Conservation (phyloP, 2,113 vertebrate species). For the Pollimyrus isidori region DNA sequence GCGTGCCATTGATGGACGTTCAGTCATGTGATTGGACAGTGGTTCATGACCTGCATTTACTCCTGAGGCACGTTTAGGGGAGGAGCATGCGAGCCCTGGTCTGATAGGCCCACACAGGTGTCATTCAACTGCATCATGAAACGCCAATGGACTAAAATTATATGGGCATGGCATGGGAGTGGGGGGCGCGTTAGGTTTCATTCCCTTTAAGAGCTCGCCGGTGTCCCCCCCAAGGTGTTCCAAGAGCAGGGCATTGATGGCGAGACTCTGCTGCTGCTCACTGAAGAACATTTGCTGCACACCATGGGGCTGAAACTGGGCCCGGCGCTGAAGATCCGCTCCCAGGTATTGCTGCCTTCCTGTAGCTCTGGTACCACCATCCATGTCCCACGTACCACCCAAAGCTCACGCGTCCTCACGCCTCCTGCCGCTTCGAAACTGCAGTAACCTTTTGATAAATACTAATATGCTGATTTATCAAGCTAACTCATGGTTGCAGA, state of each 20-base stretch:
- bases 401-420: background rate
- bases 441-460: background rate
- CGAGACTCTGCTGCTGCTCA: conserved; percentile 88
- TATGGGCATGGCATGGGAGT: background rate
- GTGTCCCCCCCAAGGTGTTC: conserved; percentile 76
- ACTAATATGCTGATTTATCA: background rate
- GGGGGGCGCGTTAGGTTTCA: background rate
- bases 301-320: conserved; percentile 95
- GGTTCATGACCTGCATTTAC: background rate
- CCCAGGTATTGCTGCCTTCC: conserved; percentile 70
- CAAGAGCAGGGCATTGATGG: conserved; percentile 95
- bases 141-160: background rate
- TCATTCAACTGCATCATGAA: background rate
- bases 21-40: background rate
- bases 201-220: background rate
- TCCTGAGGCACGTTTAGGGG: background rate
- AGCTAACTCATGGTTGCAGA: background rate
- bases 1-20: background rate
- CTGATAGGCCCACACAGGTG: background rate
- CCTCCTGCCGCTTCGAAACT: background rate
- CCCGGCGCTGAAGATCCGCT: conserved; percentile 89
- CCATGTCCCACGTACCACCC: background rate
- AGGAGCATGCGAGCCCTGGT: background rate
- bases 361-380: background rate
- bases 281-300: conserved; percentile 87